Conservation (phyloP, 1,140 invertebrate genomes). For the Coptotermes formosanus region DNA sequence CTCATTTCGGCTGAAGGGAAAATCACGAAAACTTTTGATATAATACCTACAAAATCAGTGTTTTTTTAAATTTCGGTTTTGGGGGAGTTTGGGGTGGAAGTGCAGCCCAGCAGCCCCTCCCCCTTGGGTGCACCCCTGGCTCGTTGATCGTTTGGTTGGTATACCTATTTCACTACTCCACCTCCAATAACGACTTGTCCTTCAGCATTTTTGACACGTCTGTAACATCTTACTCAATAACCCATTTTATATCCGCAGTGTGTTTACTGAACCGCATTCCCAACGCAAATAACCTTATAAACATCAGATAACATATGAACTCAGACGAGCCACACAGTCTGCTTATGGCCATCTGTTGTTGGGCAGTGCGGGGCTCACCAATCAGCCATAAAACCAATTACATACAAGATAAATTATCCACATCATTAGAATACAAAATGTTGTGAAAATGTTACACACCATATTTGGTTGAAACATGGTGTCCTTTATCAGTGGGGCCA, state of each 20-base stretch:
- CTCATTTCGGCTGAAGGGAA: too few species aligned
- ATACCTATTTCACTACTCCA: too few species aligned
- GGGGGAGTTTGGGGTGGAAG: too few species aligned
- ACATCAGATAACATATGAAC: not conserved
- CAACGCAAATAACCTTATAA: not conserved
- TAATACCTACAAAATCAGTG: too few species aligned
- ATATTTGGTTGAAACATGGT: not conserved
- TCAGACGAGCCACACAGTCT: slow-evolving; percentile 7
- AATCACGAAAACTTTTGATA: too few species aligned
- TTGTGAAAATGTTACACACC: not conserved
- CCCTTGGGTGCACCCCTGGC: too few species aligned
- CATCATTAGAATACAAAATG: not conserved
- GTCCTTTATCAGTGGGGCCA: not conserved
- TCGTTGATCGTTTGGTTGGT: too few species aligned
- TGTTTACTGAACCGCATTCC: not conserved
- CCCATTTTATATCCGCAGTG: not conserved
- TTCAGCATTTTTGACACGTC: not conserved
- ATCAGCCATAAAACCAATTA: not conserved
- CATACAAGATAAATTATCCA: not conserved
- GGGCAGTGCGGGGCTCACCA: not conserved
- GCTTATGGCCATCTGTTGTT: not conserved
- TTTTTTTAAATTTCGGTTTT: too few species aligned
- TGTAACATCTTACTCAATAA: slow-evolving; percentile 7
- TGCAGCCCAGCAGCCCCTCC: too few species aligned
- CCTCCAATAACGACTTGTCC: not conserved